Conservation (phyloP, 2,888 invertebrate species). For the Andrena bicolor region DNA sequence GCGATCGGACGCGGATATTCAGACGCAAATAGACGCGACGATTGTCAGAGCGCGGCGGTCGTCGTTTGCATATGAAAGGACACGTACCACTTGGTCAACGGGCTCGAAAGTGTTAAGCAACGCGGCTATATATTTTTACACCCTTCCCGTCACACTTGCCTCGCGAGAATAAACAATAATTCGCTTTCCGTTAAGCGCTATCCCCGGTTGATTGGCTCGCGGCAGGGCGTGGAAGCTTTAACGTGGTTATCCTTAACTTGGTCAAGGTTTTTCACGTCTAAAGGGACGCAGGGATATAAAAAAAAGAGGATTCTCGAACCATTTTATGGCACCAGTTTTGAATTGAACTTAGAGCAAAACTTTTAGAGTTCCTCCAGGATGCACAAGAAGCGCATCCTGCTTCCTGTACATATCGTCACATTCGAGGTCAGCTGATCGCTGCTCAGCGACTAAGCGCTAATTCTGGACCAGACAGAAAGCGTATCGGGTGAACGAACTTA, state of each 20-base stretch:
- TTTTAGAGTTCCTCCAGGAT: no score
- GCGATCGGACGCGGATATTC: background rate
- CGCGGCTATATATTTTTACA: constrained; percentile 38
- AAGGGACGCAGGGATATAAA: constrained; percentile 42
- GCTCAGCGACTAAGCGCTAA: background rate
- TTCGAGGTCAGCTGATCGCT: background rate
- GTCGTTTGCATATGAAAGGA: constrained; percentile 11
- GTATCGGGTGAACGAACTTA: constrained; percentile 67
- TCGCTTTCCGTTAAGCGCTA: constrained; percentile 54
- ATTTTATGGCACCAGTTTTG: no score
- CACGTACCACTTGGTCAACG: background rate
- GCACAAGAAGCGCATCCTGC: no score
- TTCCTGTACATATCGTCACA: background rate
- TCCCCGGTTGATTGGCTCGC: constrained; percentile 58
- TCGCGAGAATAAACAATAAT: constrained; percentile 54
- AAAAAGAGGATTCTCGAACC: background rate
- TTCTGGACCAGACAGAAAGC: constrained; percentile 32
- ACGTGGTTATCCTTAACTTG: constrained; percentile 66
- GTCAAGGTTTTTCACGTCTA: constrained; percentile 64
- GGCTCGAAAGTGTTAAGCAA: constrained; percentile 5
- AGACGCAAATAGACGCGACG: constrained; percentile 8
- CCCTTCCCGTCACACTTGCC: constrained; percentile 32
- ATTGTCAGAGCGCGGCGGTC: background rate
- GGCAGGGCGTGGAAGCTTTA: constrained; percentile 49
- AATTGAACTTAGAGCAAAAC: no score